phyloP scores from a whole-genome alignment of 2,113 vertebrate species.

The Columbina picui region DNA sequence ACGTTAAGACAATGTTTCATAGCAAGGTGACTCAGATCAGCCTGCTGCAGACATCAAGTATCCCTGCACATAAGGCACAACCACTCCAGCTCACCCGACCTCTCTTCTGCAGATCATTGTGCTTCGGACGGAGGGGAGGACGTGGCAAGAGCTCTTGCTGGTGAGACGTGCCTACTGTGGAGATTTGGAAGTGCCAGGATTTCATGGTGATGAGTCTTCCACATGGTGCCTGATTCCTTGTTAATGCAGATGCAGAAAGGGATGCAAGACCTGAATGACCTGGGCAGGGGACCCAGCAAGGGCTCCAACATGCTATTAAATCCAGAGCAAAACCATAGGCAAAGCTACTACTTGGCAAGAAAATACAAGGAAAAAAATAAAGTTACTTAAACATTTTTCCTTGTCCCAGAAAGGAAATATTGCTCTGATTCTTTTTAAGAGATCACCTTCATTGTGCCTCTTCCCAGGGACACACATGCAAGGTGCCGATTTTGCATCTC shows the following conservation, averaged over 20 bases:
- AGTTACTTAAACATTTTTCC: background rate
- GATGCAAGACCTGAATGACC: background rate
- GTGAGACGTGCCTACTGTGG: background rate
- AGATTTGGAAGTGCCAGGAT: slow-evolving; percentile 3
- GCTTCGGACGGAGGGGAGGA: slow-evolving; percentile 10
- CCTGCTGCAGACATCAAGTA: background rate
- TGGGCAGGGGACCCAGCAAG: background rate
- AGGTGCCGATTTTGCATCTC: background rate
- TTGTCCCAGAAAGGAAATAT: background rate
- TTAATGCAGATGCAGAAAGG: background rate
- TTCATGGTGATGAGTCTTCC: background rate
- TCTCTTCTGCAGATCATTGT: slow-evolving; percentile 30
- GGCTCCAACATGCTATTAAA: background rate
- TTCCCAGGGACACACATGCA: background rate
- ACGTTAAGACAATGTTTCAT: slow-evolving; percentile 22
- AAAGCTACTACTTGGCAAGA: background rate
- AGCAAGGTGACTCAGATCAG: slow-evolving; percentile 41
- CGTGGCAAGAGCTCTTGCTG: background rate
- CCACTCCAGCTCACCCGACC: background rate
- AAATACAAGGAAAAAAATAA: background rate
- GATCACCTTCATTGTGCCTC: background rate
- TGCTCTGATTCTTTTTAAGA: background rate
- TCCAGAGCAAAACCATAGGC: background rate
- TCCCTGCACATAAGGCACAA: slow-evolving; percentile 53
- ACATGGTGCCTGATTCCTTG: background rate